Base-by-base conservation (phyloP, 2,113 vertebrate genomes). In the Equus quagga region DNA sequence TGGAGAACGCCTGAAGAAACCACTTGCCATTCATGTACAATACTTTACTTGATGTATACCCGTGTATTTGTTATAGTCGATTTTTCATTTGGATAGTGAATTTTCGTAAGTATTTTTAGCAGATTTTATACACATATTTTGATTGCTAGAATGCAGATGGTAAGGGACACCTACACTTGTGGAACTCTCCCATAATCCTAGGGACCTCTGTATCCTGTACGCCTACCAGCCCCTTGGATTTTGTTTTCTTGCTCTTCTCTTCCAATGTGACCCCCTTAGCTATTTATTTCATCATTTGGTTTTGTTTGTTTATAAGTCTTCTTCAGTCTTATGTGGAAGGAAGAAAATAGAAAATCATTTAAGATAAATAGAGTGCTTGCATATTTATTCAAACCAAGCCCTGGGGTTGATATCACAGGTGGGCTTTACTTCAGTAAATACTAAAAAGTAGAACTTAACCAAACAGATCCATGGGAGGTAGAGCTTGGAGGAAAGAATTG, bases 271-370 rank as follows among this genome's bases (percentile, higher is more conserved):
- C 9, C 6, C 28, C 64, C 24, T 46, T 64, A 88, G 49, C 19
- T 84, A 67, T 51, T 87, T 64, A 91, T 49, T 86, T 89, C 33
- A 85, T 90, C 84, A 24, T 82, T 51, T 64, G 8, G 12, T 28
- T 88, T 97, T 93, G 1, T 81, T 96, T 93, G 36, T 67, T 86
- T 87, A 78, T 72, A 90, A 62, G 4, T 28, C 28, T 81, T 85
- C 65, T 60, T 90, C 88, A 73, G 84, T 92, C 13, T 73, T 88
- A 33, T 28, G 6, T 96, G 41, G 56, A 65, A 96, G 58, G 36
- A n/a, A 54, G 46, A 70, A 91, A 89, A 84, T n/a, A 70, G 49
- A 89, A 95, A 89, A 72, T 85, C 33, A 76, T 33, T 60, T 62
- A 54, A 85, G 75, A 26, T 89, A 70, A 83, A 65, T 78, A 49